Percentiles rank a stretch among this genome's conserved stretches.
Evolutionary conservation across 2,113 vertebrate genomes (phyloP).

Genomic region (Pelecanus crispus): DNA sequence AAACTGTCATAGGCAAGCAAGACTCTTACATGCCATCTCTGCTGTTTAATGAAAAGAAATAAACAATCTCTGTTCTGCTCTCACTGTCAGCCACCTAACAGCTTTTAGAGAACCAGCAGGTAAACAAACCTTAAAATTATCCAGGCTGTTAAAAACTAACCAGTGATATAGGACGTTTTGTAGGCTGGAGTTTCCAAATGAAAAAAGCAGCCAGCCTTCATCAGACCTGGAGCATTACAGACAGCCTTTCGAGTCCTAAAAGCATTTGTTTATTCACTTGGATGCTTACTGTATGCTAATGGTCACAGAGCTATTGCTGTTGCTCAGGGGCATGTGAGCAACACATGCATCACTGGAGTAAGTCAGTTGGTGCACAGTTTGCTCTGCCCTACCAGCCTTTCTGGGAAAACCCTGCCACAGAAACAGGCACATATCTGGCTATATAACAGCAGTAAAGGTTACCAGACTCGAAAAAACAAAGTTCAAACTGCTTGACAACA

Average conservation of each 20-base stretch:
- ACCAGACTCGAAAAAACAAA: not conserved
- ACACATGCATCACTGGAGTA: not conserved
- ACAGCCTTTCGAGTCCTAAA: not conserved
- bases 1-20: not conserved
- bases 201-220: not conserved
- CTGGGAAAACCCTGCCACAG: not conserved
- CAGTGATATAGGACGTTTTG: not conserved
- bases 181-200: not conserved
- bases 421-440: not conserved
- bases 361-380: not conserved
- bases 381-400: not conserved
- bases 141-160: not conserved
- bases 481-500: not conserved
- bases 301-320: not conserved
- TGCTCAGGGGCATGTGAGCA: not conserved
- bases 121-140: not conserved
- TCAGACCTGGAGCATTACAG: not conserved
- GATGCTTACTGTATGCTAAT: not conserved
- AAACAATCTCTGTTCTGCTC: not conserved
- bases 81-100: not conserved
- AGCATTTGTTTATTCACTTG: not conserved
- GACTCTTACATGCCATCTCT: not conserved
- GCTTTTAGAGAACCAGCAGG: not conserved
- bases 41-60: not conserved
- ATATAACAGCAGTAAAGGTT: fast-evolving